phyloP scores from a whole-genome alignment of 1,140 invertebrate genomes.

The Ooceraea biroi region DNA sequence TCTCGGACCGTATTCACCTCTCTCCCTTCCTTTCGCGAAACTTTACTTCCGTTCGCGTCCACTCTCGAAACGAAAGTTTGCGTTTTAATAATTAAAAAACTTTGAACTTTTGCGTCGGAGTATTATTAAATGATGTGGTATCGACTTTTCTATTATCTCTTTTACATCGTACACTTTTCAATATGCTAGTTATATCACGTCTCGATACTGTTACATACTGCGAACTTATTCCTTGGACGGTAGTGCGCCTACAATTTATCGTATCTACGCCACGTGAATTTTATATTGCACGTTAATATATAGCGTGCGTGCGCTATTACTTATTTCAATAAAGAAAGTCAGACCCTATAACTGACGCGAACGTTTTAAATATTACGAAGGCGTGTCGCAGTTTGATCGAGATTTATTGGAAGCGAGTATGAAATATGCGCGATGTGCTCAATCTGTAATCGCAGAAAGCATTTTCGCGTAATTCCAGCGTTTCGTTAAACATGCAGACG shows the following conservation, averaged over 20 bases:
- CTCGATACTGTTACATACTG: background rate
- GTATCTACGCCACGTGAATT: slow-evolving; percentile 16
- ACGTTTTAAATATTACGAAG: slow-evolving; percentile 28
- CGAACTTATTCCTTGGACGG: background rate
- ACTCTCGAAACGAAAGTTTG: slow-evolving; percentile 5
- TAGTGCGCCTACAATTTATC: slow-evolving; percentile 24
- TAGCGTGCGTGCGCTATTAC: background rate
- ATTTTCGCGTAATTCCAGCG: background rate
- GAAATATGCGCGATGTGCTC: slow-evolving; percentile 8
- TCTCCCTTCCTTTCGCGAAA: background rate
- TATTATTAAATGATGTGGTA: slow-evolving; percentile 27
- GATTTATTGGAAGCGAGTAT: slow-evolving; percentile 3
- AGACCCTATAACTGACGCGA: background rate
- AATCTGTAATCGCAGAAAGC: slow-evolving; percentile 3
- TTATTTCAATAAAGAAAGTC: slow-evolving; percentile 30
- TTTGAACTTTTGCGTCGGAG: slow-evolving; percentile 2
- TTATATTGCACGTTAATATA: background rate
- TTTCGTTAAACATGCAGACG: background rate
- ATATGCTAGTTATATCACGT: slow-evolving; percentile 11
- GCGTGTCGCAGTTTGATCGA: slow-evolving; percentile 1
- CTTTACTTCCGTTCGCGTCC: background rate
- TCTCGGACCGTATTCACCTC: background rate
- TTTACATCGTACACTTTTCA: background rate
- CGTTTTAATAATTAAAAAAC: slow-evolving; percentile 44
- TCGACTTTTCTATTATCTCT: slow-evolving; percentile 13